Evolutionary conservation across 2,113 vertebrate genomes (phyloP).

Genomic region (Nannobrachium achirus): DNA sequence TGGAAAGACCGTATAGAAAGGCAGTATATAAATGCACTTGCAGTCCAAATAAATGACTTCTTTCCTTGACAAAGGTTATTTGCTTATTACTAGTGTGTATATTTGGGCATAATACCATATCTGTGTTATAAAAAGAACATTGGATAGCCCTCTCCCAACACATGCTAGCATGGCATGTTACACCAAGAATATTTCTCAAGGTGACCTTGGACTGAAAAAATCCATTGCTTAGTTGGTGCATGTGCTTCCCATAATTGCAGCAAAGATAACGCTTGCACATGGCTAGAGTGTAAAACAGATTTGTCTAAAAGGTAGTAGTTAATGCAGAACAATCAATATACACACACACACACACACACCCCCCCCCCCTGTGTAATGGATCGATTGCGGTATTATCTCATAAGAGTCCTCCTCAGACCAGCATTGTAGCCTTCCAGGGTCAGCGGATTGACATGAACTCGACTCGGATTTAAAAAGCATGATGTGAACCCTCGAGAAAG

Average conservation of each 20-base stretch:
- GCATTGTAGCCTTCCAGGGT: too few relatives aligned
- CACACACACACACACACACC: background rate
- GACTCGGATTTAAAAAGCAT: too few relatives aligned
- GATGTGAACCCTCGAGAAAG: background rate
- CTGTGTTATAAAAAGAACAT: background rate
- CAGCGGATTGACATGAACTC: too few relatives aligned
- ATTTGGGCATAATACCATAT: too few relatives aligned
- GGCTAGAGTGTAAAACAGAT: constrained; percentile 7
- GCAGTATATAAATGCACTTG: too few relatives aligned
- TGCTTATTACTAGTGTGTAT: too few relatives aligned
- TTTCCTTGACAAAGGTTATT: too few relatives aligned
- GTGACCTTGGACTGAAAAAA: constrained; percentile 57
- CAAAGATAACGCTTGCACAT: constrained; percentile 46
- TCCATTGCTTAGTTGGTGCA: constrained; percentile 33
- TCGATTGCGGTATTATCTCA: constrained; percentile 50
- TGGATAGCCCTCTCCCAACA: too few relatives aligned
- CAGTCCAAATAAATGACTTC: too few relatives aligned
- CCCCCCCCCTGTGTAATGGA: constrained; percentile 14
- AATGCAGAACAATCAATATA: constrained; percentile 47
- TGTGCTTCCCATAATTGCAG: constrained; percentile 12
- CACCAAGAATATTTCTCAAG: constrained; percentile 14
- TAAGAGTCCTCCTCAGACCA: background rate
- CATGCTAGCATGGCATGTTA: background rate
- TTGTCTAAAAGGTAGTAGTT: constrained; percentile 12
- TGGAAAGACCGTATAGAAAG: too few relatives aligned